These are phyloP conservation scores for Mastomys coucha DNA, from an alignment of 2,113 vertebrate species.

Conservation along the genomic window DNA sequence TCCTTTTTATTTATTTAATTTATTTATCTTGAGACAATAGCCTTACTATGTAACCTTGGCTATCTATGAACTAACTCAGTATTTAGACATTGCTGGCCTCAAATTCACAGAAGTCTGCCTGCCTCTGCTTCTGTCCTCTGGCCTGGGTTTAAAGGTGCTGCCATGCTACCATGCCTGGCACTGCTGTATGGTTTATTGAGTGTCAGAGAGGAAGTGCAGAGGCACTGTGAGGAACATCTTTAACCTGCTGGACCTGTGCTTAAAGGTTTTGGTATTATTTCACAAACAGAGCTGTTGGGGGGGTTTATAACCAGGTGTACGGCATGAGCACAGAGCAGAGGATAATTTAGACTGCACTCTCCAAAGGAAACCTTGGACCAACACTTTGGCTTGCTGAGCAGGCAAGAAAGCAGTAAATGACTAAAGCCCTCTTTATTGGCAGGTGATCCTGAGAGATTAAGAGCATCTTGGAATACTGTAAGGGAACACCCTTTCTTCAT, in stretches of 20 bases:
- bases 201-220: background rate
- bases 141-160: background rate
- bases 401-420: background rate
- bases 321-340: background rate
- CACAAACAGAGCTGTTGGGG: background rate
- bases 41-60: background rate
- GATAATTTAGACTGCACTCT: background rate
- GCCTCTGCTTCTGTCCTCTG: background rate
- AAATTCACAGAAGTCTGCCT: background rate
- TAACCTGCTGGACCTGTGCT: background rate
- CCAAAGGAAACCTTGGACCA: background rate
- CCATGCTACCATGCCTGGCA: background rate
- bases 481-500: background rate
- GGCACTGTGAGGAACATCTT: background rate
- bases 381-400: background rate
- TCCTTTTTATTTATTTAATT: background rate
- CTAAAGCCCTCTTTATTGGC: background rate
- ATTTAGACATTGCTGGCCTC: background rate
- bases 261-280: conserved; percentile 32
- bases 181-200: background rate
- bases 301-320: background rate
- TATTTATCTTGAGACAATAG: background rate
- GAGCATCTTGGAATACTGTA: background rate
- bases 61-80: background rate
- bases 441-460: background rate